Percentiles rank a stretch among this genome's conserved stretches.
These are phyloP conservation scores for Camponotus fellah DNA, from an alignment of 2,888 invertebrate genomes.

Conservation along the genomic window DNA sequence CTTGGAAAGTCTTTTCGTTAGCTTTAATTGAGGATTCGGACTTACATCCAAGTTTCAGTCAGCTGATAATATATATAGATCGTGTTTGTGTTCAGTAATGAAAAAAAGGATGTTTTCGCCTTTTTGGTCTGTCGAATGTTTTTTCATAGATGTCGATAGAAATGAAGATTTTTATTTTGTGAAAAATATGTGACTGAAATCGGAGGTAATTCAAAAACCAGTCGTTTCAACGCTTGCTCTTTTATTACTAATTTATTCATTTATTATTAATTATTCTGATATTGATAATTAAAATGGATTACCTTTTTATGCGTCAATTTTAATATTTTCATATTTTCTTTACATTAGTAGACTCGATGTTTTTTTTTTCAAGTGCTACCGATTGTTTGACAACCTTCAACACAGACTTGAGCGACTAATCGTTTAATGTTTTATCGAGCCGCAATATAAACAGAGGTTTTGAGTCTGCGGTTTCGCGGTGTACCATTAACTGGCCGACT, in stretches of 20 bases:
- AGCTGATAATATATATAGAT: not conserved
- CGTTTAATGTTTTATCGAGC: constrained; percentile 26
- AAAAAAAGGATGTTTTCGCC: constrained; percentile 1
- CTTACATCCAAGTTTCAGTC: not conserved
- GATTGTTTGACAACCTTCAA: not conserved
- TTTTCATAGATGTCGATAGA: constrained; percentile 11
- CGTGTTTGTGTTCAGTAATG: constrained; percentile 26
- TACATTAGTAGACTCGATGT: not conserved
- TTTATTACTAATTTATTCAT: not conserved
- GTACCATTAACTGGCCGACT: constrained; percentile 27
- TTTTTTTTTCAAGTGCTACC: not conserved
- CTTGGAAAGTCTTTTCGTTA: constrained; percentile 41
- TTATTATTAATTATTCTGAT: too few relatives aligned
- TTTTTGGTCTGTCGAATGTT: not conserved
- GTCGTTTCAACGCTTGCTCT: not conserved
- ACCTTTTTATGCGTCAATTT: not conserved
- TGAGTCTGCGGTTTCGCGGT: constrained; percentile 61
- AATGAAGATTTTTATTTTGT: not conserved
- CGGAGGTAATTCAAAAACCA: not conserved
- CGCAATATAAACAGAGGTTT: constrained; percentile 45
- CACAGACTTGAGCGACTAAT: constrained; percentile 17
- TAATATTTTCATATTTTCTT: not conserved
- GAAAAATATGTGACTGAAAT: not conserved
- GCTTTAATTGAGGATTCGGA: constrained; percentile 16
- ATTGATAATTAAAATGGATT: not conserved